Percentiles rank a stretch among this genome's conserved stretches.
phyloP scores from a whole-genome alignment of 2,797 vertebrate genomes.

The Oophaga sylvatica region DNA sequence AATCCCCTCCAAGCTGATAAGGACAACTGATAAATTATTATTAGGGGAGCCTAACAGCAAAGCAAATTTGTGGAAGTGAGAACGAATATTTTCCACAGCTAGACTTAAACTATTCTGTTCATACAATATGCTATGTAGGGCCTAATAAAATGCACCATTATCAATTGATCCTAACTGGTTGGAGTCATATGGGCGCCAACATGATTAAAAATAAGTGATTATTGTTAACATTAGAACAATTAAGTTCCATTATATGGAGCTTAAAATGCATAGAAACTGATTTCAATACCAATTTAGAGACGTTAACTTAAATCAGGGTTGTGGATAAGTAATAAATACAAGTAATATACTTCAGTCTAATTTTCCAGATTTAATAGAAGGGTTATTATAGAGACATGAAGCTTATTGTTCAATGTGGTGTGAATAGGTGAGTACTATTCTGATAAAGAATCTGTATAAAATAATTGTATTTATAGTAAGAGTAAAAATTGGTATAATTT shows the following conservation, averaged over 20 bases:
- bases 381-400: background rate
- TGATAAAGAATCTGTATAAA: background rate
- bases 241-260: background rate
- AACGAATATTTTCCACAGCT: background rate
- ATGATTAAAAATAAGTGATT: background rate
- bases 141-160: background rate
- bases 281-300: background rate
- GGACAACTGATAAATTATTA: slow-evolving; percentile 11
- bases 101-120: background rate
- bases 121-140: background rate
- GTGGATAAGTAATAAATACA: background rate
- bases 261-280: background rate
- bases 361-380: background rate
- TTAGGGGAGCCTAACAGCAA: background rate
- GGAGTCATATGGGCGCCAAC: background rate
- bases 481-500: background rate
- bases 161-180: background rate
- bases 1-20: background rate
- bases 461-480: background rate
- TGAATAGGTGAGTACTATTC: background rate
- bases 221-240: background rate
- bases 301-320: background rate
- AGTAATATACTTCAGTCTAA: background rate
- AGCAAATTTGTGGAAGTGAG: slow-evolving; percentile 6
- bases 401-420: background rate